A percentile compares a stretch with the other conserved stretches of the same genome.
These are phyloP conservation scores for Platerodrilus igneus DNA, from an alignment of 2,888 invertebrate genomes.

Conservation along the genomic window DNA sequence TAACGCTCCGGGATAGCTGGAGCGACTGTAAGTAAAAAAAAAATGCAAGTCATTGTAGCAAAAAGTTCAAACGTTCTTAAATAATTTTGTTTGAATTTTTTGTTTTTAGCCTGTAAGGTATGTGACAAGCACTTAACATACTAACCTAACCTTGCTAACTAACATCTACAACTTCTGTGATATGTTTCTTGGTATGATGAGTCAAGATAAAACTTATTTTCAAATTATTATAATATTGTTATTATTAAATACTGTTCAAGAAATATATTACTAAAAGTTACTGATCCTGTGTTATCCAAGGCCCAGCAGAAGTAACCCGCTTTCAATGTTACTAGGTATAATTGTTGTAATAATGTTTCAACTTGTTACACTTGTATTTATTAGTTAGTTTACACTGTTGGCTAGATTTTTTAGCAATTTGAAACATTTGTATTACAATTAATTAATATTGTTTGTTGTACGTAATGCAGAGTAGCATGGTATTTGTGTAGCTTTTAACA, in stretches of 20 bases:
- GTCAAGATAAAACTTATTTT: too few species aligned
- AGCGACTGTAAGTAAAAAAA: constrained; percentile 9
- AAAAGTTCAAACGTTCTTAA: constrained; percentile 14
- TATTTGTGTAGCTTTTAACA: constrained; percentile 26
- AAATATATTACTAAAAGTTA: too few species aligned
- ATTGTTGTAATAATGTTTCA: constrained; percentile 3
- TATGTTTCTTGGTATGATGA: too few species aligned
- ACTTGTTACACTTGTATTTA: constrained; percentile 5
- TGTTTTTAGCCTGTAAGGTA: constrained; percentile 18
- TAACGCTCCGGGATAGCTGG: constrained; percentile 18
- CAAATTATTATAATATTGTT: too few species aligned
- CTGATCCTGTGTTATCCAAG: constrained; percentile 18
- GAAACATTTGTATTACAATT: constrained; percentile 1
- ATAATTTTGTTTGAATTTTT: constrained; percentile 20
- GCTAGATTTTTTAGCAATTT: too few species aligned
- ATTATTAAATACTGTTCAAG: too few species aligned
- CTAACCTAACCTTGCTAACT: too few species aligned
- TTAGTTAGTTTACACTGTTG: neutral
- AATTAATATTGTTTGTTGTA: constrained; percentile 20
- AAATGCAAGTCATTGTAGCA: constrained; percentile 14
- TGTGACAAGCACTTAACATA: too few species aligned
- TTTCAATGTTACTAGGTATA: constrained; percentile 18
- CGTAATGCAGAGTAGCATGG: too few species aligned
- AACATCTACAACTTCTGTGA: too few species aligned
- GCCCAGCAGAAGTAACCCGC: constrained; percentile 42